These are phyloP conservation scores for Lutjanus erythropterus DNA, from an alignment of 2,113 vertebrate species.

Conservation along the genomic window DNA sequence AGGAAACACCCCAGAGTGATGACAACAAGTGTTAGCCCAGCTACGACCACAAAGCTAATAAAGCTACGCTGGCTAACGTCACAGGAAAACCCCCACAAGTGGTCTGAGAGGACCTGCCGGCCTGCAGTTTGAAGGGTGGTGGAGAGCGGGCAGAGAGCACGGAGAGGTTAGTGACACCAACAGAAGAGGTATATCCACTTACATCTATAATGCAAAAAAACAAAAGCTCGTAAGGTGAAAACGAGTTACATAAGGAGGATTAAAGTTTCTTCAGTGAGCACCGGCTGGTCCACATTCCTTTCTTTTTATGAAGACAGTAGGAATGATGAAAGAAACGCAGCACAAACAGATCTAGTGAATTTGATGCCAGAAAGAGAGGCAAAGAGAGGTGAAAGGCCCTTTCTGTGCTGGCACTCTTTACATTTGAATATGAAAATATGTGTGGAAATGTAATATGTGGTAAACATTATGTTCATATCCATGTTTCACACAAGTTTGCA, in stretches of 20 bases:
- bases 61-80: slow-evolving; percentile 75
- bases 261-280: not conserved
- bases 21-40: slow-evolving; percentile 78
- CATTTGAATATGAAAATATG: not conserved
- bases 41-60: slow-evolving; percentile 77
- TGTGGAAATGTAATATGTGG: not conserved
- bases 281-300: slow-evolving; percentile 24
- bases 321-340: slow-evolving; percentile 12
- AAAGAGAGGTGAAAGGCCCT: not conserved
- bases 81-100: slow-evolving; percentile 66
- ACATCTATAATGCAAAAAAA: not conserved
- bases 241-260: slow-evolving; percentile 29
- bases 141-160: slow-evolving; percentile 3
- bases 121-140: slow-evolving; percentile 25
- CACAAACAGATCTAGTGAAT: not conserved
- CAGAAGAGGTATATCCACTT: slow-evolving; percentile 2
- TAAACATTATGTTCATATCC: not conserved
- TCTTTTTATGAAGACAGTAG: slow-evolving; percentile 6
- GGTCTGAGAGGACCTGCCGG: slow-evolving; percentile 37
- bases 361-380: not conserved
- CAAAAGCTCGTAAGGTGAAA: slow-evolving; percentile 14
- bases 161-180: slow-evolving; percentile 21
- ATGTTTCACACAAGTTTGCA: not conserved
- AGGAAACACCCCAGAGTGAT: slow-evolving; percentile 84
- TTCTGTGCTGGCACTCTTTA: not conserved